These are phyloP conservation scores for Prietella phreatophila DNA, from an alignment of 2,113 vertebrate genomes.

Conservation along the genomic window DNA sequence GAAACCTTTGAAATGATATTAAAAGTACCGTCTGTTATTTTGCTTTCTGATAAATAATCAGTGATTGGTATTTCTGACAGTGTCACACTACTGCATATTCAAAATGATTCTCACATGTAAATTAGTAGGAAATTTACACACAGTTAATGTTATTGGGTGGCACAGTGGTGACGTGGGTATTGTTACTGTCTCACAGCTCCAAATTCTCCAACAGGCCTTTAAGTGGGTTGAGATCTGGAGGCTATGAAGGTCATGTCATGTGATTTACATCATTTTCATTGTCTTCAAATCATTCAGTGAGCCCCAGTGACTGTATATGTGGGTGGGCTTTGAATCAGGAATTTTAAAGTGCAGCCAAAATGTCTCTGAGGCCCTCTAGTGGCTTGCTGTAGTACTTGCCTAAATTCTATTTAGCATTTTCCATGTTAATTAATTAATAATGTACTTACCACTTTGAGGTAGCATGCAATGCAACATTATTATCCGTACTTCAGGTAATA, in stretches of 20 bases:
- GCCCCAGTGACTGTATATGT: background rate
- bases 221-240: background rate
- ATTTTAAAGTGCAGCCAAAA: background rate
- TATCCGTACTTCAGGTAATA: too few species aligned
- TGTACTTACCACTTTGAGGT: too few species aligned
- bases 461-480: too few species aligned
- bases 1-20: background rate
- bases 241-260: background rate
- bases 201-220: background rate
- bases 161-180: too few species aligned
- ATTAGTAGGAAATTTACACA: too few species aligned
- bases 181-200: background rate
- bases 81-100: too few species aligned
- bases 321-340: background rate
- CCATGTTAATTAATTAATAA: too few species aligned
- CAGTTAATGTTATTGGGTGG: background rate
- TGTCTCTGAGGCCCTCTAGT: background rate
- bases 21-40: background rate
- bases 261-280: background rate
- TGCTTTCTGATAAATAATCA: background rate
- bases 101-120: too few species aligned
- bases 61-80: too few species aligned
- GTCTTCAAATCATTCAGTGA: background rate
- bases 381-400: background rate
- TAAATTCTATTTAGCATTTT: background rate